These are phyloP conservation scores for Macroramphosus scolopax DNA, from an alignment of 2,797 vertebrate species.

Conservation along the genomic window DNA sequence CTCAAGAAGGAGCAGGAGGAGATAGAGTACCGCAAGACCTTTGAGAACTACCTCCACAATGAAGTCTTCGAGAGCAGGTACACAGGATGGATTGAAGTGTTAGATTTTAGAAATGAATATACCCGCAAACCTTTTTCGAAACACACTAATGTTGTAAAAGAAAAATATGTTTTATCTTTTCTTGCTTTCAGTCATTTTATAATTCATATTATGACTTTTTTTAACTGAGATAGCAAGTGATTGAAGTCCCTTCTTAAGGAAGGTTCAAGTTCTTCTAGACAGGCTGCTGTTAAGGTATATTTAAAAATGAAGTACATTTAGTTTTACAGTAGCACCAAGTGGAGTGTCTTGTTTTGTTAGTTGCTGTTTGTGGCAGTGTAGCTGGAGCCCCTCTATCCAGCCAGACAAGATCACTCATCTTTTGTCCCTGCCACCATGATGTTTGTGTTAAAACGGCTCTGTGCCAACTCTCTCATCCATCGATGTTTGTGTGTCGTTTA, in stretches of 20 bases:
- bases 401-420: constrained; percentile 14
- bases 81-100: too few relatives aligned
- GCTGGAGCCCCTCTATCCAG: constrained; percentile 9
- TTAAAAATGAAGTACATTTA: too few relatives aligned
- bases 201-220: constrained; percentile 1
- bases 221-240: too few relatives aligned
- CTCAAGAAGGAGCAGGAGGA: constrained; percentile 93
- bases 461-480: constrained; percentile 21
- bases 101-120: neutral
- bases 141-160: too few relatives aligned
- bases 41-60: constrained; percentile 97
- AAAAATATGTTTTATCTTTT: too few relatives aligned
- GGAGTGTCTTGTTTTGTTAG: neutral
- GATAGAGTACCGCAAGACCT: constrained; percentile 89
- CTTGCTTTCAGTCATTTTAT: constrained; percentile 1
- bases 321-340: too few relatives aligned
- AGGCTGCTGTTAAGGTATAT: too few relatives aligned
- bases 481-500: constrained; percentile 6
- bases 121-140: neutral
- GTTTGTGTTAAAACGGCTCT: constrained; percentile 12
- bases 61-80: constrained; percentile 94
- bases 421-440: constrained; percentile 28
- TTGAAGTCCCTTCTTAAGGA: too few relatives aligned
- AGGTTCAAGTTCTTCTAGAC: too few relatives aligned
- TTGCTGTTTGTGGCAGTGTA: constrained; percentile 7